phyloP scores from a whole-genome alignment of 2,797 vertebrate species.

The Telmatherina bonti region DNA sequence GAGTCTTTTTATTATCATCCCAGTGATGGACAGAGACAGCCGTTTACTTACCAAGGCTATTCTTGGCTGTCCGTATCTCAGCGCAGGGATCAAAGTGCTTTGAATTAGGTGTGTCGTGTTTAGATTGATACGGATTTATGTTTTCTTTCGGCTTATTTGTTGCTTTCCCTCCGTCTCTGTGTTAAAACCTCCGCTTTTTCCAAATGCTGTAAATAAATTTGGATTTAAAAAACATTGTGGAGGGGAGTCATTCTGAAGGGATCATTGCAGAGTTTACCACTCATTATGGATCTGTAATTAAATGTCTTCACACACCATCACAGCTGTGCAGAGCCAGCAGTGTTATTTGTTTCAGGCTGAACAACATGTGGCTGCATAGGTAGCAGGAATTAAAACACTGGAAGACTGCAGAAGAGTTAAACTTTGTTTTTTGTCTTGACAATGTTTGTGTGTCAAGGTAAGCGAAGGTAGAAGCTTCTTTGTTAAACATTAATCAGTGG shows the following conservation, averaged over 20 bases:
- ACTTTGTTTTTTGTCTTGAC: too few relatives aligned
- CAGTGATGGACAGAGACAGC: slow-evolving; percentile 25
- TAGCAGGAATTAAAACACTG: not conserved
- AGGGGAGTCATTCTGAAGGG: slow-evolving; percentile 12
- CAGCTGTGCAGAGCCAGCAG: slow-evolving; percentile 20
- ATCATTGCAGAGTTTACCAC: slow-evolving; percentile 19
- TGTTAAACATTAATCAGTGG: not conserved
- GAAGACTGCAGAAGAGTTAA: slow-evolving; percentile 5
- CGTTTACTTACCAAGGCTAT: slow-evolving; percentile 32
- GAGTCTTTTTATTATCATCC: slow-evolving; percentile 27
- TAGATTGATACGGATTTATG: not conserved
- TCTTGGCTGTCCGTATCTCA: slow-evolving; percentile 25
- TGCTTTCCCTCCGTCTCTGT: not conserved
- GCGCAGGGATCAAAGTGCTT: slow-evolving; percentile 11
- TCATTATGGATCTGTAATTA: slow-evolving; percentile 17
- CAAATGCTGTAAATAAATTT: slow-evolving; percentile 4
- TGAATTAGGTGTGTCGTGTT: slow-evolving; percentile 4
- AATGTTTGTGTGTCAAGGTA: too few relatives aligned
- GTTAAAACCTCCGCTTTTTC: slow-evolving; percentile 6
- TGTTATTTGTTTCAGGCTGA: slow-evolving; percentile 32
- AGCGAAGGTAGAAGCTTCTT: too few relatives aligned
- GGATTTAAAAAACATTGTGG: slow-evolving; percentile 19
- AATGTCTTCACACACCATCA: slow-evolving; percentile 16
- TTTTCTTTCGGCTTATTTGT: not conserved
- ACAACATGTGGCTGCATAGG: slow-evolving; percentile 5